A percentile compares a stretch with the other conserved stretches of the same genome.
Conservation (phyloP, 2,888 invertebrate species). For the Lagria hirta region DNA sequence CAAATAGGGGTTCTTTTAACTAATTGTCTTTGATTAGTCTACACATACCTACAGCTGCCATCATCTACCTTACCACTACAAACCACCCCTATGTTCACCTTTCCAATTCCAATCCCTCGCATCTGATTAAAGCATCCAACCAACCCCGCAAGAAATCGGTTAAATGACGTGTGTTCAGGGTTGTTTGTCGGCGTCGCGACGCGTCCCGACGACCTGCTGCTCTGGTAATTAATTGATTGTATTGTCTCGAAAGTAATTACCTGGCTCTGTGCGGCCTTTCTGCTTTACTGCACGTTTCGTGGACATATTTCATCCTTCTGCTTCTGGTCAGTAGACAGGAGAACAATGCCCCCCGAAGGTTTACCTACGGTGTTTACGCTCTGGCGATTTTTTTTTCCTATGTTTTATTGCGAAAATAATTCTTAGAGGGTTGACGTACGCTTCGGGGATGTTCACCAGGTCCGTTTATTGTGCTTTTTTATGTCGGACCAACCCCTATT, state of each 20-base stretch:
- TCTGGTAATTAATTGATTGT: constrained; percentile 56
- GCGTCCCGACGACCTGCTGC: constrained; percentile 49
- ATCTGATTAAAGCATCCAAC: not conserved
- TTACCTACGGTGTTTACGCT: too few species aligned
- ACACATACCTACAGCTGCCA: too few species aligned
- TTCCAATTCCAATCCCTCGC: too few species aligned
- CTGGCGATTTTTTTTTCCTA: too few species aligned
- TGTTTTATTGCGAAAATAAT: too few species aligned
- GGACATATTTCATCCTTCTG: constrained; percentile 53
- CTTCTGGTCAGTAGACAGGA: constrained; percentile 50
- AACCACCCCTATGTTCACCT: too few species aligned
- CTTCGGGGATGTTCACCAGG: too few species aligned
- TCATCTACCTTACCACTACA: not conserved
- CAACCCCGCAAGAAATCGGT: constrained; percentile 17
- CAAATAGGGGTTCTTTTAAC: too few species aligned
- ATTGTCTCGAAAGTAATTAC: constrained; percentile 57
- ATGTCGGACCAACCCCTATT: too few species aligned
- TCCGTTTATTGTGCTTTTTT: too few species aligned
- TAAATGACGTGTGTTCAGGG: constrained; percentile 20
- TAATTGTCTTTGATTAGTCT: too few species aligned
- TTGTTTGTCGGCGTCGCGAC: constrained; percentile 35
- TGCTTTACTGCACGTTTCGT: constrained; percentile 45
- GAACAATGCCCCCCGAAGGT: constrained; percentile 47
- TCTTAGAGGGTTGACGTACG: too few species aligned
- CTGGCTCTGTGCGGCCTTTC: constrained; percentile 50